Conservation (phyloP, 2,113 vertebrate species). For the Phrynosoma blainvillii region DNA sequence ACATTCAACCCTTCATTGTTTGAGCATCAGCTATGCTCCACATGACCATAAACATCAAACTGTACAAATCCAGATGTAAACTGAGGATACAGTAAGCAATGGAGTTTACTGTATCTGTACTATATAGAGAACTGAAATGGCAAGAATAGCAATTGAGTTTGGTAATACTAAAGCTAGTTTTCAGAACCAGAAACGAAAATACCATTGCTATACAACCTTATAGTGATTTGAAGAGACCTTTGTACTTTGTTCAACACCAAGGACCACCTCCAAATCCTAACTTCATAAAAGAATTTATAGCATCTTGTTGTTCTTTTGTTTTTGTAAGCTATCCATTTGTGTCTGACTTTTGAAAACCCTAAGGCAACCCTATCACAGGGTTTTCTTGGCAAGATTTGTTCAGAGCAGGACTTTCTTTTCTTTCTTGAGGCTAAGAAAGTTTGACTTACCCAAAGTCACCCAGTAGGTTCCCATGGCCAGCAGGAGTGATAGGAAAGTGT, state of each 20-base stretch:
- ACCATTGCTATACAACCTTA: neutral
- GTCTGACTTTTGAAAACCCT: no score
- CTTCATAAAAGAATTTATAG: no score
- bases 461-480: no score
- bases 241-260: neutral
- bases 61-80: neutral
- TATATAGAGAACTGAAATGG: neutral
- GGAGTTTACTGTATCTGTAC: neutral
- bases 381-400: no score
- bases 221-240: neutral
- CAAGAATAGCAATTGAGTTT: neutral
- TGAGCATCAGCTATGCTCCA: neutral
- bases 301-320: no score
- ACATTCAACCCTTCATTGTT: neutral
- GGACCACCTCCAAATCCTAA: no score
- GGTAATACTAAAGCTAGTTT: neutral
- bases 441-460: no score
- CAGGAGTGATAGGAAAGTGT: no score
- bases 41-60: neutral
- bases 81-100: neutral
- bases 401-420: no score
- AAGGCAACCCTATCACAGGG: no score
- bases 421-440: no score
- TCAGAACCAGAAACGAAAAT: neutral
- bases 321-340: no score